phyloP scores from a whole-genome alignment of 2,113 vertebrate genomes.

The Empidonax alnorum region DNA sequence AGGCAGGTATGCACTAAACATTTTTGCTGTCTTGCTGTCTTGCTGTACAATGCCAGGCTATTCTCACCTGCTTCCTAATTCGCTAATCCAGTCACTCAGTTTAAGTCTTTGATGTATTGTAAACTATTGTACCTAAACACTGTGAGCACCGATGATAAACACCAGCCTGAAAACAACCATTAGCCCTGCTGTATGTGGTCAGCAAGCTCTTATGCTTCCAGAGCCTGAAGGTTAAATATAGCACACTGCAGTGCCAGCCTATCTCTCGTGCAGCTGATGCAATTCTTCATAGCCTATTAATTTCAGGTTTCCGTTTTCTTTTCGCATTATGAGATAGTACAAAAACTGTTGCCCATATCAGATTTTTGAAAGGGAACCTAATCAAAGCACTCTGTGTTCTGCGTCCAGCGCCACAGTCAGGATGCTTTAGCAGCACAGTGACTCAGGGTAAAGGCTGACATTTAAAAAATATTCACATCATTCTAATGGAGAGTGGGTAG shows the following conservation, averaged over 20 bases:
- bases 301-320: slow-evolving; percentile 46
- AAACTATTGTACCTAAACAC: not conserved
- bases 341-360: slow-evolving; percentile 11
- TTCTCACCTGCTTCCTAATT: not conserved
- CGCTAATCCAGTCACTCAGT: not conserved
- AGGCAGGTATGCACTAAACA: not conserved
- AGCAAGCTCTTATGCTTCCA: not conserved
- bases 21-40: not conserved
- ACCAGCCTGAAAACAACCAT: not conserved
- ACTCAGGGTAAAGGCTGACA: not conserved
- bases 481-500: not conserved
- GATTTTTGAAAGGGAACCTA: slow-evolving; percentile 30
- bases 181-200: not conserved
- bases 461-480: not conserved
- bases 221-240: slow-evolving; percentile 18
- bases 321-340: not conserved
- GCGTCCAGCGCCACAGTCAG: not conserved
- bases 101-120: slow-evolving; percentile 8
- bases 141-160: not conserved
- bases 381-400: slow-evolving; percentile 22
- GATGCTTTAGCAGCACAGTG: not conserved
- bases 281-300: not conserved
- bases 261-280: not conserved
- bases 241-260: not conserved
- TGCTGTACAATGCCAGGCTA: not conserved